Percentiles rank a stretch among this genome's conserved stretches.
Evolutionary conservation across 53 echinoderm and acorn worm species (phyloP).

Genomic region (Crossaster papposus): DNA sequence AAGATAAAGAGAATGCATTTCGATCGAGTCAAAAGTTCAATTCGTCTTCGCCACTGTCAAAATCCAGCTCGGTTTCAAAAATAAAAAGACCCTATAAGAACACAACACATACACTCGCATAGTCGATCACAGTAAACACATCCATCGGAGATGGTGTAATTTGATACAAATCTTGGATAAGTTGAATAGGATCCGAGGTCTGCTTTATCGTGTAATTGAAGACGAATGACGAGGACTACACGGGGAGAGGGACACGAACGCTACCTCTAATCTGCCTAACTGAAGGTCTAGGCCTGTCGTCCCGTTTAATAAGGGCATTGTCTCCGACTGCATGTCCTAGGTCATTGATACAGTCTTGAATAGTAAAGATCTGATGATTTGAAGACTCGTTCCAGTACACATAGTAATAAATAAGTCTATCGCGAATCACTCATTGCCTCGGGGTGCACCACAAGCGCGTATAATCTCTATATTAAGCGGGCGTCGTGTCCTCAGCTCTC

Average conservation of each 20-base stretch:
- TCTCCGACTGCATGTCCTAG: neutral
- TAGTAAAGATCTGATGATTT: neutral
- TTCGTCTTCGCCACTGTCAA: too few species aligned
- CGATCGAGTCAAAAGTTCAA: too few species aligned
- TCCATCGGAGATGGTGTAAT: too few species aligned
- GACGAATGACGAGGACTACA: neutral
- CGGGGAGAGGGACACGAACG: neutral
- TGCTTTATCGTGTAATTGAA: too few species aligned
- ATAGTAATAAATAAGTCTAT: neutral
- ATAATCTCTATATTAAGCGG: neutral
- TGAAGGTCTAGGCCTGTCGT: neutral
- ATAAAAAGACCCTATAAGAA: too few species aligned
- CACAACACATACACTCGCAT: too few species aligned
- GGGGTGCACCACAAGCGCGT: neutral
- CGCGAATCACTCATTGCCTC: neutral
- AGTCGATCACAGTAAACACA: too few species aligned
- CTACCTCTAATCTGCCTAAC: neutral
- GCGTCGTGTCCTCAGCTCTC: neutral
- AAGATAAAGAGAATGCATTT: too few species aligned
- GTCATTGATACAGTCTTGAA: neutral
- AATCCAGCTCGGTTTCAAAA: too few species aligned
- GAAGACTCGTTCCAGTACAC: neutral
- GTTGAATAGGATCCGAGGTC: too few species aligned
- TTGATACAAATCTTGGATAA: too few species aligned
- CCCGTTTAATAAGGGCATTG: constrained; percentile 1